A percentile compares a stretch with the other conserved stretches of the same genome.
phyloP scores from a whole-genome alignment of 2,888 invertebrate species.

The Bimastos eiseni region DNA sequence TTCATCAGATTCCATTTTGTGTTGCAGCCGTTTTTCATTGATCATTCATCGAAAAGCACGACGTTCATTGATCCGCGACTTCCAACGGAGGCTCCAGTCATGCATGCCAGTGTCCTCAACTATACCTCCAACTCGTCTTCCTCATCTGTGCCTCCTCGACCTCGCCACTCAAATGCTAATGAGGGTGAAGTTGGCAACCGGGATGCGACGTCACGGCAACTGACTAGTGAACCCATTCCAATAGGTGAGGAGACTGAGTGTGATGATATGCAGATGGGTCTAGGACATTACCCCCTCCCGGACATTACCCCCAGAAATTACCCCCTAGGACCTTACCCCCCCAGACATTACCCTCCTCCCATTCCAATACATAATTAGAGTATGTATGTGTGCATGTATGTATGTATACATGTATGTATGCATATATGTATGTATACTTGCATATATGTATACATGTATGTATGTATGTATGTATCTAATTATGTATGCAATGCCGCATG shows the following conservation, averaged over 20 bases:
- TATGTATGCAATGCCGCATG: too few relatives aligned
- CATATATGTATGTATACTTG: too few relatives aligned
- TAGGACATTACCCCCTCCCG: too few relatives aligned
- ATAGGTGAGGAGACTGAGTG: conserved; percentile 17
- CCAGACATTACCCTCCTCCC: too few relatives aligned
- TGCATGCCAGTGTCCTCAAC: conserved; percentile 27
- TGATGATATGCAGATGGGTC: too few relatives aligned
- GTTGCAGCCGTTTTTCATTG: conserved; percentile 83
- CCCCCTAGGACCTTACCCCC: too few relatives aligned
- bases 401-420: too few relatives aligned
- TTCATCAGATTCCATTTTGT: not conserved
- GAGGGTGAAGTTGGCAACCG: not conserved
- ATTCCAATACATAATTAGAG: too few relatives aligned
- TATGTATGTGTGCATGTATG: too few relatives aligned
- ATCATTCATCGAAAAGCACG: conserved; percentile 88
- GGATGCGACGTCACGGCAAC: not conserved
- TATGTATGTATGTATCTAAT: too few relatives aligned
- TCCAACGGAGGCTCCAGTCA: conserved; percentile 71
- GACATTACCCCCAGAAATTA: too few relatives aligned
- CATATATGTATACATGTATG: too few relatives aligned
- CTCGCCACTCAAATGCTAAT: not conserved
- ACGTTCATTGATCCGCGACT: conserved; percentile 96
- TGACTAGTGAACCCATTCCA: not conserved
- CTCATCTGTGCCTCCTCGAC: not conserved
- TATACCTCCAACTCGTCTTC: not conserved